Evolutionary conservation across 2,888 invertebrate species (phyloP).

Genomic region (Leptopilina myrica): DNA sequence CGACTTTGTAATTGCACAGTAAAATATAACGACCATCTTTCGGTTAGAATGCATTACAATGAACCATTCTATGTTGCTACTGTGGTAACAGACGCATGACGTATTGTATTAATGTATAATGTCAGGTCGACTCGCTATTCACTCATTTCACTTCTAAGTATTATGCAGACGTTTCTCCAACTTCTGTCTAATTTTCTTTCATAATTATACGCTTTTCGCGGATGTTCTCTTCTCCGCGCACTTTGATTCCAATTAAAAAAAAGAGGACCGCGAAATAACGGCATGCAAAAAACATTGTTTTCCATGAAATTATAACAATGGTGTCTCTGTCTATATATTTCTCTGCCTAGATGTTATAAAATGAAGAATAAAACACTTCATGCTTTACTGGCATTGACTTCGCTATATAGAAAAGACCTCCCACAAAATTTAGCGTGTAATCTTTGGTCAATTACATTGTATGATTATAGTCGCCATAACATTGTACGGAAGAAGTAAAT

Average conservation of each 20-base stretch:
- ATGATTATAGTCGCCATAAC: neutral
- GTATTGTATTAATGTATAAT: slow-evolving; percentile 34
- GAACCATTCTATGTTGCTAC: slow-evolving; percentile 22
- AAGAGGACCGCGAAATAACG: slow-evolving; percentile 22
- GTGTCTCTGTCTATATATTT: too few relatives aligned
- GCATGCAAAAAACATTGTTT: slow-evolving; percentile 27
- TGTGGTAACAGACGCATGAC: slow-evolving; percentile 31
- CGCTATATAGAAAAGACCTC: neutral
- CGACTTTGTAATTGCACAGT: slow-evolving; percentile 24
- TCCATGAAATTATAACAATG: slow-evolving; percentile 32
- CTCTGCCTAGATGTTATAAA: neutral
- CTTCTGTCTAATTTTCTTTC: slow-evolving; percentile 29
- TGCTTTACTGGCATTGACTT: neutral
- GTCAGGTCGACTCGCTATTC: slow-evolving; percentile 18
- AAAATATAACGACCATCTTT: slow-evolving; percentile 29
- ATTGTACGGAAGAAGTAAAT: neutral
- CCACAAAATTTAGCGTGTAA: neutral
- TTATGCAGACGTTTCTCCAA: slow-evolving; percentile 25
- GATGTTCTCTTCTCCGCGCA: slow-evolving; percentile 36
- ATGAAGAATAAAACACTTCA: slow-evolving; percentile 12
- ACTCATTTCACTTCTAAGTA: slow-evolving; percentile 21
- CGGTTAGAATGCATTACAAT: slow-evolving; percentile 30
- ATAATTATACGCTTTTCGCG: slow-evolving; percentile 38
- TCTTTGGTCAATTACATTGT: slow-evolving; percentile 7
- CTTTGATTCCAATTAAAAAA: slow-evolving; percentile 35